phyloP scores from a whole-genome alignment of 2,113 vertebrate genomes.

The Cynocephalus volans region DNA sequence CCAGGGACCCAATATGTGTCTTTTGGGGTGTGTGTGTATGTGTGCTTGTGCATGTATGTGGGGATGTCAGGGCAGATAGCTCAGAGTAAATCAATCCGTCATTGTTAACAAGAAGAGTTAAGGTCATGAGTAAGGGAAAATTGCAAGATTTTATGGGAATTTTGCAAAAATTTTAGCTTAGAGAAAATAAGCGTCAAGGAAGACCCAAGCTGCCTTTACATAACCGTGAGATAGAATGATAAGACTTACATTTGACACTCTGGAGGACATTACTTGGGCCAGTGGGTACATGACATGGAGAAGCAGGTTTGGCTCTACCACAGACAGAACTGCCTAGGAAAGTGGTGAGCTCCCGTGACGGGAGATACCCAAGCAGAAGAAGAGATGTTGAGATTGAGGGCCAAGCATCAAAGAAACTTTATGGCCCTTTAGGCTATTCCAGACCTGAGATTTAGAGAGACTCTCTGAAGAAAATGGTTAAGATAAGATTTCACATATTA shows the following conservation, averaged over 20 bases:
- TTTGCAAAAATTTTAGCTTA: slow-evolving; percentile 42
- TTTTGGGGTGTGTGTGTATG: neutral
- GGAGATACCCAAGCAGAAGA: neutral
- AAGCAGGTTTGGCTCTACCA: neutral
- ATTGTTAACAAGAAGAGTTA: neutral
- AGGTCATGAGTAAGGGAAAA: neutral
- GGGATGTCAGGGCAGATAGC: neutral
- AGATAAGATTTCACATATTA: neutral
- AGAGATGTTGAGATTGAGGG: neutral
- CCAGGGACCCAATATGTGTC: neutral
- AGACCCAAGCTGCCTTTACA: neutral
- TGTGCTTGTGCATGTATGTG: neutral
- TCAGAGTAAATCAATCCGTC: neutral
- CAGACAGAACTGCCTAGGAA: neutral
- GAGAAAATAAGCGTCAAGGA: neutral
- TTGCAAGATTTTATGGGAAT: neutral
- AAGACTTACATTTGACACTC: neutral
- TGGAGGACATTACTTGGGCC: neutral
- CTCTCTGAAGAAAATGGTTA: neutral
- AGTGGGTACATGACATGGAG: neutral
- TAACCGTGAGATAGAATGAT: neutral
- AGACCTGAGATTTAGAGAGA: neutral
- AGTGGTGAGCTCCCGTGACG: neutral
- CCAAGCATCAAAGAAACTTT: neutral
- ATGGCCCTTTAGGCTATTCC: neutral